phyloP scores from a whole-genome alignment of 2,797 vertebrate genomes.

The Vipera ursinii region DNA sequence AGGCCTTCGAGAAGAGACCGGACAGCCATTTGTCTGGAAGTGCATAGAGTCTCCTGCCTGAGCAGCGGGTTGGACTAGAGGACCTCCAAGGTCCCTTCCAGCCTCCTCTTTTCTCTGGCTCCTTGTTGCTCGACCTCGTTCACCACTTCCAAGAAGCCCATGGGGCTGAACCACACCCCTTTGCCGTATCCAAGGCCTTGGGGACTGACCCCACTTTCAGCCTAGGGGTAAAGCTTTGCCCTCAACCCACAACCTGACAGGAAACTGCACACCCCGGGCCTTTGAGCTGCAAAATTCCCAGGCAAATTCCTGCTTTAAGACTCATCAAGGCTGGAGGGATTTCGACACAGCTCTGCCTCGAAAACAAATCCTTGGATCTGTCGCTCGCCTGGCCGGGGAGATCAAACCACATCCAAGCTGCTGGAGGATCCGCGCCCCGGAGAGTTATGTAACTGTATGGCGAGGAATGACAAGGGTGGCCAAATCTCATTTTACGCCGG shows the following conservation, averaged over 20 bases:
- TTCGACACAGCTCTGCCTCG: neutral
- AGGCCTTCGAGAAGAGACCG: neutral
- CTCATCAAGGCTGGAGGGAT: neutral
- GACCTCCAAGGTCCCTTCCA: neutral
- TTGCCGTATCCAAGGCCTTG: slow-evolving; percentile 25
- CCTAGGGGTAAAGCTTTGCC: slow-evolving; percentile 34
- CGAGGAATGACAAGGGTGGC: neutral
- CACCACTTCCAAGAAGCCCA: neutral
- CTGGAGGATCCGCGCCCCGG: neutral
- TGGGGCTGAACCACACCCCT: neutral
- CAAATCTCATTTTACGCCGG: neutral
- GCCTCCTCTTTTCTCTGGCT: neutral
- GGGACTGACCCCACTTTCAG: neutral
- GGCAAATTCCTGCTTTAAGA: neutral
- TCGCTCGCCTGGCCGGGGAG: neutral
- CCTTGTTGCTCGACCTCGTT: neutral
- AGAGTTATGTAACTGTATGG: neutral
- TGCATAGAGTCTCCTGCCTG: neutral
- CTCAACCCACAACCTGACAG: neutral
- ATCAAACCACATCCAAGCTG: neutral
- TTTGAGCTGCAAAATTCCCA: neutral
- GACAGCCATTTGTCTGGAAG: neutral
- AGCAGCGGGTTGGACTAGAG: neutral
- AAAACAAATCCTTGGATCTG: neutral
- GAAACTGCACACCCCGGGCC: rapidly evolving